Percentiles rank a stretch among this genome's conserved stretches.
Evolutionary conservation across 2,888 invertebrate species (phyloP).

Genomic region (Neria commutata): DNA sequence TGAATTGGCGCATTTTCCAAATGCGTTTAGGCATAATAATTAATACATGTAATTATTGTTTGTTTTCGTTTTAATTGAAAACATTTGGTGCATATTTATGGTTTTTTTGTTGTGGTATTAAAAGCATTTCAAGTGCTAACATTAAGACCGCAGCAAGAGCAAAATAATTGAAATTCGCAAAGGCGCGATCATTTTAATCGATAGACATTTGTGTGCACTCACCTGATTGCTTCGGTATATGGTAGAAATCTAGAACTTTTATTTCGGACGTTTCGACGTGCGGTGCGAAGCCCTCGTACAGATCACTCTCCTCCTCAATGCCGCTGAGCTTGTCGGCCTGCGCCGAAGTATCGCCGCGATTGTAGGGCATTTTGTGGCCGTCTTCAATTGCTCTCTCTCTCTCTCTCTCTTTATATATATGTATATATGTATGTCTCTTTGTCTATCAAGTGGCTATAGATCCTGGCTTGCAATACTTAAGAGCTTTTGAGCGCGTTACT

Average conservation of each 20-base stretch:
- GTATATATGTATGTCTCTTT: background rate
- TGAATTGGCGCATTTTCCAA: too few species aligned
- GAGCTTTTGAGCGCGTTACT: background rate
- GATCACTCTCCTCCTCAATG: conserved; percentile 76
- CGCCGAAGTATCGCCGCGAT: conserved; percentile 58
- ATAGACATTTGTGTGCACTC: conserved; percentile 39
- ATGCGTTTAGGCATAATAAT: too few species aligned
- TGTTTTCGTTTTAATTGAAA: background rate
- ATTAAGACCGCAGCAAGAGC: too few species aligned
- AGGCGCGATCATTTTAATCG: too few species aligned
- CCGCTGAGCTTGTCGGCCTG: conserved; percentile 74
- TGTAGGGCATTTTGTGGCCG: conserved; percentile 56
- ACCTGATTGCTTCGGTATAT: conserved; percentile 58
- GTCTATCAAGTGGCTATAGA: too few species aligned
- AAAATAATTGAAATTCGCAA: background rate
- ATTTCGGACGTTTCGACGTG: conserved; percentile 83
- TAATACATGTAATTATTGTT: background rate
- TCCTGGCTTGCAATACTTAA: background rate
- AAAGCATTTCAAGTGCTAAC: too few species aligned
- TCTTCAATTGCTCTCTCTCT: background rate
- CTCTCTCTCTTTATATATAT: conserved; percentile 8
- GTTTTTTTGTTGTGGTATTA: too few species aligned
- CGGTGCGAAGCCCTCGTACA: conserved; percentile 79
- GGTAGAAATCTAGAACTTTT: conserved; percentile 63
- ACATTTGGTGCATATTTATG: background rate